A percentile compares a stretch with the other conserved stretches of the same genome.
These are phyloP conservation scores for Caenorhabditis panamensis DNA, from an alignment of 2,888 invertebrate genomes.

Conservation along the genomic window DNA sequence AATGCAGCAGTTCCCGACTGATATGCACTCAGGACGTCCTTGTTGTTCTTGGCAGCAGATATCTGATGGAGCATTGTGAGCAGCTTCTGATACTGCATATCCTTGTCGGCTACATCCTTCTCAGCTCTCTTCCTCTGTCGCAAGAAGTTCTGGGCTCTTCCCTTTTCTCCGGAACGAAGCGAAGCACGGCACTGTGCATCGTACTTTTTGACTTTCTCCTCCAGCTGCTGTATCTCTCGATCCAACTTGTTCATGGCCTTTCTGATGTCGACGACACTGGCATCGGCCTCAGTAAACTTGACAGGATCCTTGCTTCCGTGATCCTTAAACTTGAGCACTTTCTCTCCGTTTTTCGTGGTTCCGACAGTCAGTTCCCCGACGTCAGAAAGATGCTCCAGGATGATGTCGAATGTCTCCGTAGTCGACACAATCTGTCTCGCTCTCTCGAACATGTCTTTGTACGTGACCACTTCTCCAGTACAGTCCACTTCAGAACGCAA, in stretches of 20 bases:
- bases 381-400: slow-evolving; percentile 67
- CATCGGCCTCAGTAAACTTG: slow-evolving; percentile 77
- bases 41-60: slow-evolving; percentile 75
- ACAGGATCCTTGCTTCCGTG: slow-evolving; percentile 69
- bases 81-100: slow-evolving; percentile 75
- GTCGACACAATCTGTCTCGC: slow-evolving; percentile 17
- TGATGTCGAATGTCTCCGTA: slow-evolving; percentile 70
- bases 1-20: slow-evolving; percentile 76
- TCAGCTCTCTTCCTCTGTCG: slow-evolving; percentile 74
- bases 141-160: slow-evolving; percentile 68
- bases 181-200: slow-evolving; percentile 72
- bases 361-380: slow-evolving; percentile 71
- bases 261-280: slow-evolving; percentile 77
- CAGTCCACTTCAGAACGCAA: slow-evolving; percentile 73
- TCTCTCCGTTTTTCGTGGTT: slow-evolving; percentile 72
- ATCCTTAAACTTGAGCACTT: slow-evolving; percentile 79
- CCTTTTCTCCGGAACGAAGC: slow-evolving; percentile 71
- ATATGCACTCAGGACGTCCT: slow-evolving; percentile 78
- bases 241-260: slow-evolving; percentile 74
- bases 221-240: slow-evolving; percentile 73
- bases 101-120: slow-evolving; percentile 78
- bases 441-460: slow-evolving; percentile 62
- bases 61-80: slow-evolving; percentile 77
- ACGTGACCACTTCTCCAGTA: slow-evolving; percentile 69
- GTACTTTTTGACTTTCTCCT: slow-evolving; percentile 71